These are phyloP conservation scores for Parus major DNA, from an alignment of 2,113 vertebrate species.

Conservation along the genomic window DNA sequence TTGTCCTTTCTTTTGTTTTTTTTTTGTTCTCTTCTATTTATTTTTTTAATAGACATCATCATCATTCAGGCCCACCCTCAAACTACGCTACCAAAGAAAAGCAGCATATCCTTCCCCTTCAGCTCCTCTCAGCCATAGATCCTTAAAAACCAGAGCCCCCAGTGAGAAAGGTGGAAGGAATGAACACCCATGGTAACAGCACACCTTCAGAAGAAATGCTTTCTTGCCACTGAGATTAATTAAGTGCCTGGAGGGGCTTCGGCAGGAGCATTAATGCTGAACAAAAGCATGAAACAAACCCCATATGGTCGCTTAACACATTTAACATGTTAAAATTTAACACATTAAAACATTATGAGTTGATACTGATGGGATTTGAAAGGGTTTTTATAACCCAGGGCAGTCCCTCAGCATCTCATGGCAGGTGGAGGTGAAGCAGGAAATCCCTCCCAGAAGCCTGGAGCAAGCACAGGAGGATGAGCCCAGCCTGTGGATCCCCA, in stretches of 20 bases:
- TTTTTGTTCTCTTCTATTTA: not conserved
- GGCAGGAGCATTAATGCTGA: not conserved
- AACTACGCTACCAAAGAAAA: not conserved
- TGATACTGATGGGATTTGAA: not conserved
- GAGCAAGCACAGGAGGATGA: not conserved
- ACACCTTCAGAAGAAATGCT: not conserved
- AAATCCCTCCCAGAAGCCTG: not conserved
- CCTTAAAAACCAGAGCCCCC: not conserved
- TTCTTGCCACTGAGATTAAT: not conserved
- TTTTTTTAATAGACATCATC: not conserved
- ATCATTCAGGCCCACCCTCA: not conserved
- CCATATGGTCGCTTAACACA: not conserved
- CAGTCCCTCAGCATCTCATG: not conserved
- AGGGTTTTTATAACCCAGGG: not conserved
- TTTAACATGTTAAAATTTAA: not conserved
- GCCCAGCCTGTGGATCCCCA: not conserved
- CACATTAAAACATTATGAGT: rapidly evolving
- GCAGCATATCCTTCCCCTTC: not conserved
- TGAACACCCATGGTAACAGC: not conserved
- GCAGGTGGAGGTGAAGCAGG: not conserved
- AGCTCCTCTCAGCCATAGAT: not conserved
- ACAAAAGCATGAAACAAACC: not conserved
- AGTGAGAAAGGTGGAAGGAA: not conserved
- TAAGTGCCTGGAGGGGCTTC: not conserved
- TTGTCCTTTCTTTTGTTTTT: not conserved